Percentiles rank a stretch among this genome's conserved stretches.
Evolutionary conservation across 2,113 vertebrate genomes (phyloP).

Genomic region (Ardeotis arabs): DNA sequence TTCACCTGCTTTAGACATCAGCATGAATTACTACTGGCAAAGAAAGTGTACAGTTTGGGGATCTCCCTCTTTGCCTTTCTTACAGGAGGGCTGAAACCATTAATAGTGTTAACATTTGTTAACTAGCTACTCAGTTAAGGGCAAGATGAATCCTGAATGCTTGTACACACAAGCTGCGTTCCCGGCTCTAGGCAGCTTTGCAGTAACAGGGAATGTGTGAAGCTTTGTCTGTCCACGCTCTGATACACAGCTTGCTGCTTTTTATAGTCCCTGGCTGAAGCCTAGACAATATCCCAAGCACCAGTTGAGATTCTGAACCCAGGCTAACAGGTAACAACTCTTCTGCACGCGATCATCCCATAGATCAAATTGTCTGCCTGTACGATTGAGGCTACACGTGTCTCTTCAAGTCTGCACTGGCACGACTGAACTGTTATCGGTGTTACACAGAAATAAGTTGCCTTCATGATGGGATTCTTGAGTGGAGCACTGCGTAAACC

Average conservation of each 20-base stretch:
- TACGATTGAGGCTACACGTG: fast-evolving
- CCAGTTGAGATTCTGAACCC: neutral
- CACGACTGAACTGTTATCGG: neutral
- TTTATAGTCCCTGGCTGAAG: neutral
- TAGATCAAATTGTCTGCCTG: neutral
- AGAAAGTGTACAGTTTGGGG: neutral
- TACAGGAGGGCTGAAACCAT: neutral
- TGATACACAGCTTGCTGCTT: neutral
- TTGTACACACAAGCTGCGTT: neutral
- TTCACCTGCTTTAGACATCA: neutral
- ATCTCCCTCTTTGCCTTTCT: neutral
- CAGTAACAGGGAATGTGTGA: neutral
- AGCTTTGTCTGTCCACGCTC: neutral
- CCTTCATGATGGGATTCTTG: conserved; percentile 1
- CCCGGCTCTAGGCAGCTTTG: neutral
- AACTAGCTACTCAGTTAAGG: neutral
- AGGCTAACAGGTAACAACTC: neutral
- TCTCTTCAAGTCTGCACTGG: neutral
- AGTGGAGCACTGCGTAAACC: neutral
- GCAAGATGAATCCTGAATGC: neutral
- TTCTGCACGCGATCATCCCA: neutral
- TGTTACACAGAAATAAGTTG: neutral
- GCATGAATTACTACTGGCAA: neutral
- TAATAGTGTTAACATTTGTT: neutral
- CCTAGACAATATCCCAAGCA: neutral